These are phyloP conservation scores for Hydraecia micacea DNA, from an alignment of 2,888 invertebrate genomes.

Conservation along the genomic window DNA sequence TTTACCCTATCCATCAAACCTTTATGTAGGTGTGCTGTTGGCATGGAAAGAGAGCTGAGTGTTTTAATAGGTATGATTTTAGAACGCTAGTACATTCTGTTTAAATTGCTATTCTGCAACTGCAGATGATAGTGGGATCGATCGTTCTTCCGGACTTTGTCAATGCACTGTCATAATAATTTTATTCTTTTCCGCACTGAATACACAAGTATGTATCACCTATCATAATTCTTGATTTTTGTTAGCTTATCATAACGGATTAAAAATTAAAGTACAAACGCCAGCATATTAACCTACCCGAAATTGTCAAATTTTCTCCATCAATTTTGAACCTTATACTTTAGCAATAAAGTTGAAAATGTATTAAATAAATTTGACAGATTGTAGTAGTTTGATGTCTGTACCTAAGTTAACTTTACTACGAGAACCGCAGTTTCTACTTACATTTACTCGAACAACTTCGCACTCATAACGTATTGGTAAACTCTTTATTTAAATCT, in stretches of 20 bases:
- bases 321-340: too few species aligned
- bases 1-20: background rate
- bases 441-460: too few species aligned
- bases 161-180: background rate
- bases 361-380: too few species aligned
- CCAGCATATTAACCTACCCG: too few species aligned
- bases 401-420: background rate
- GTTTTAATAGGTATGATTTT: background rate
- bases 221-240: background rate
- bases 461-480: background rate
- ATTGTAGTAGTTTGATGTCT: too few species aligned
- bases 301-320: too few species aligned
- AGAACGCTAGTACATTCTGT: background rate
- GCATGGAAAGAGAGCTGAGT: background rate
- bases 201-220: background rate
- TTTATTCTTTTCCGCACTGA: background rate
- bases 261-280: background rate
- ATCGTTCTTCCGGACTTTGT: background rate
- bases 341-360: too few species aligned
- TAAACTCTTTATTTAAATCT: background rate
- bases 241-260: background rate
- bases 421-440: too few species aligned
- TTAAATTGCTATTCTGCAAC: background rate
- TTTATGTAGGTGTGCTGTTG: background rate
- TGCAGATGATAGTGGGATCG: background rate